Base-by-base conservation (phyloP, 2,888 invertebrate genomes). In the Boloria euphrosyne region DNA sequence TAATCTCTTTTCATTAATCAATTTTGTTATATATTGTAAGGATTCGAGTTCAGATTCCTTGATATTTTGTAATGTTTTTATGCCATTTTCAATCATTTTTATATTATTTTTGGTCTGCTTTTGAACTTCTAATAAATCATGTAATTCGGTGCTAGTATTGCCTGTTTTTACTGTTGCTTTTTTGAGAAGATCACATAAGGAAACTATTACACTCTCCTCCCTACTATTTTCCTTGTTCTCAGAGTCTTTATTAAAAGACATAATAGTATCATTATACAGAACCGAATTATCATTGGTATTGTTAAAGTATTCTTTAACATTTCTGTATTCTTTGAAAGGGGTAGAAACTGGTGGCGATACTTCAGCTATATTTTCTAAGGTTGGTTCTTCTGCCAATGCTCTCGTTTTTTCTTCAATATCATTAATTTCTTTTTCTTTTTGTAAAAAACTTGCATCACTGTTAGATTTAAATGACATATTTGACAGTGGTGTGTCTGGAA, bases 401-500 rank as follows among this genome's bases (percentile, higher is more conserved):
- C 80, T 77, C 3, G 70, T 72, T 70, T 82, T 84, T 52, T 79
- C 80, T 62, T 87, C 86, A 58, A 78, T 70, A 38, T 85, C 84
- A 69, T 86, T 77, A 27, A 90, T 86, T 65, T 89, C 84, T 71
- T 85, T 87, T 61, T 92, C 91, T 43, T 80, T 86, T 74, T 80
- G 82, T 53, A 92, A 74, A 62, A 92, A 92, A 74, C 91, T 91
- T 10, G 80, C 80, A 73, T 92, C 90, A 74, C 84, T 80, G 59
- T 82, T 85, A 0, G 87, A 87, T 71, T 85, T 86, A 78, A 83
- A 86, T 4, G 89, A 89, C 55, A 80, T 77, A 69, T 88, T 88
- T 10, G 80, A 83, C 5, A 81, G 65, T 51, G 86, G 85, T 55
- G 87, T 87, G 51, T 86, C 84, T 14, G 80, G 77, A 51, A 82